Evolutionary conservation across 1,140 invertebrate genomes (phyloP).

Genomic region (Eupristina koningsbergeri): DNA sequence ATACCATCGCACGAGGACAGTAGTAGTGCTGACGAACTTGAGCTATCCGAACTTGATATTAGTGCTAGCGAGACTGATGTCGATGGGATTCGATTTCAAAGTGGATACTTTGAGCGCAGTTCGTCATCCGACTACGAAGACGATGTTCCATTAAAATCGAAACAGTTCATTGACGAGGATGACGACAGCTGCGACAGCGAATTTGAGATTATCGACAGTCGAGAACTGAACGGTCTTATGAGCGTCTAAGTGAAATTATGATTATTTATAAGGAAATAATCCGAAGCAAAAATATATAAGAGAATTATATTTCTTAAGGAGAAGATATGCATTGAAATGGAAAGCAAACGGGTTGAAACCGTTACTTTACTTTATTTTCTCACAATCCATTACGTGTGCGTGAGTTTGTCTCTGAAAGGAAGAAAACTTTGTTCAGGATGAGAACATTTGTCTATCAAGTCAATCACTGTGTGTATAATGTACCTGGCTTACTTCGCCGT

Average conservation of each 20-base stretch:
- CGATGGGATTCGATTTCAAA: slow-evolving; percentile 49
- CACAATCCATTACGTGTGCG: neutral
- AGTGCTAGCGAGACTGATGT: slow-evolving; percentile 63
- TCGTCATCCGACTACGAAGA: slow-evolving; percentile 67
- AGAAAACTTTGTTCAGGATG: slow-evolving; percentile 19
- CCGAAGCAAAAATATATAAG: slow-evolving; percentile 14
- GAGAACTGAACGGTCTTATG: slow-evolving; percentile 61
- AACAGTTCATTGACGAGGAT: slow-evolving; percentile 54
- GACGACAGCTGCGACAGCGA: slow-evolving; percentile 68
- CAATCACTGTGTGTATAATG: slow-evolving; percentile 41
- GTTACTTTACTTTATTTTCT: neutral
- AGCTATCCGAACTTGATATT: slow-evolving; percentile 66
- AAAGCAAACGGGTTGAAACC: slow-evolving; percentile 5
- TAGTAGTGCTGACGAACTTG: slow-evolving; percentile 66
- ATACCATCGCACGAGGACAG: slow-evolving; percentile 71
- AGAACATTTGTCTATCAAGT: slow-evolving; percentile 34
- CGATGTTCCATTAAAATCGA: slow-evolving; percentile 52
- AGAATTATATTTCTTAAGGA: slow-evolving; percentile 37
- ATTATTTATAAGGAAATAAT: neutral
- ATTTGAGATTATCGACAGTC: slow-evolving; percentile 70
- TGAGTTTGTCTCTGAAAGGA: neutral
- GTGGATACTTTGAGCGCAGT: slow-evolving; percentile 62
- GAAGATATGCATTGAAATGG: neutral
- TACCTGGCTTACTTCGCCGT: slow-evolving; percentile 58
- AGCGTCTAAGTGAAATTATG: slow-evolving; percentile 56